Evolutionary conservation across 2,113 vertebrate species (phyloP).

Genomic region (Micronycteris hirsuta): DNA sequence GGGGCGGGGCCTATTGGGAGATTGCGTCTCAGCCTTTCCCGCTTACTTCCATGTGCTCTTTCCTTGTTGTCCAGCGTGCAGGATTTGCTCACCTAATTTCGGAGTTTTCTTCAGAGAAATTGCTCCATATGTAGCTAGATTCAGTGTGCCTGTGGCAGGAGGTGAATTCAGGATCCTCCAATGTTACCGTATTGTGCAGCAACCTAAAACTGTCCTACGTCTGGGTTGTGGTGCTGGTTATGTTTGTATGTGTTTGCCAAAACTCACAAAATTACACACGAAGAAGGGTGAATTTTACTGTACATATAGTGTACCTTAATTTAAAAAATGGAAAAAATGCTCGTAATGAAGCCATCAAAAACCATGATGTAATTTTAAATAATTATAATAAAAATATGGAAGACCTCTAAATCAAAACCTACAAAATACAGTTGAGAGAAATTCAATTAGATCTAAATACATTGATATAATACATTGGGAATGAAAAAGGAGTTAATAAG

Average conservation of each 20-base stretch:
- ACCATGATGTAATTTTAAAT: background rate
- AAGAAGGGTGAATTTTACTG: background rate
- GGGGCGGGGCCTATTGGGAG: background rate
- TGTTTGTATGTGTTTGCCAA: background rate
- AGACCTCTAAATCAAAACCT: background rate
- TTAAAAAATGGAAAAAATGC: background rate
- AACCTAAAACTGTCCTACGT: background rate
- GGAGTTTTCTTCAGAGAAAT: background rate
- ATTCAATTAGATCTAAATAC: background rate
- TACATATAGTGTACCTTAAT: background rate
- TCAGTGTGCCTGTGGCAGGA: background rate
- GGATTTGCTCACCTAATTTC: background rate
- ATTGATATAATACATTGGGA: background rate
- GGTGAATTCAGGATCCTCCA: background rate
- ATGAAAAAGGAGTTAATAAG: background rate
- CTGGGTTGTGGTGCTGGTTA: background rate
- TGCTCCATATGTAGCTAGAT: background rate
- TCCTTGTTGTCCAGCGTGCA: background rate
- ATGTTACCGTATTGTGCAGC: too few species aligned
- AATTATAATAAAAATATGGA: background rate
- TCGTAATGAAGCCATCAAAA: background rate
- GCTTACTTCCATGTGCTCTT: background rate
- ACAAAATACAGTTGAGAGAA: background rate
- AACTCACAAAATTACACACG: background rate
- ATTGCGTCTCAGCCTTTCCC: background rate